These are phyloP conservation scores for Callopanchax toddi DNA, from an alignment of 2,113 vertebrate genomes.

Conservation along the genomic window DNA sequence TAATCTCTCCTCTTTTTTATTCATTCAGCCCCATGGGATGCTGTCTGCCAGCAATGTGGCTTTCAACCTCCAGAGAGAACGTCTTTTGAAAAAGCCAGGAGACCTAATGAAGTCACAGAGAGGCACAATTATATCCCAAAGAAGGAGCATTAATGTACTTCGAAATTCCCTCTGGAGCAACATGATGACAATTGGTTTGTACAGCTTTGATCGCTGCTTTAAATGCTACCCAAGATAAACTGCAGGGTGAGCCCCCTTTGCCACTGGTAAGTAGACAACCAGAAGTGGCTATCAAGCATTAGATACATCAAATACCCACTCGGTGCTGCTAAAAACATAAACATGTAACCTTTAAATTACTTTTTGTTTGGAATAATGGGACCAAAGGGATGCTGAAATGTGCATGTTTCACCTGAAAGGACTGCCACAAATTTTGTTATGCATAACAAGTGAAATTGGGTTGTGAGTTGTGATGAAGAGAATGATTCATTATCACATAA, in stretches of 20 bases:
- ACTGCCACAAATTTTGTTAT: slow-evolving; percentile 13
- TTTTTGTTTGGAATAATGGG: slow-evolving; percentile 42
- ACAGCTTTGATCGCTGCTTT: slow-evolving; percentile 85
- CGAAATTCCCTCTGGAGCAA: slow-evolving; percentile 80
- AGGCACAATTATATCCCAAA: slow-evolving; percentile 85
- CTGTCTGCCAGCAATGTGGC: slow-evolving; percentile 86
- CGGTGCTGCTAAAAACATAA: slow-evolving; percentile 36
- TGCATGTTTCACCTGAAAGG: slow-evolving; percentile 23
- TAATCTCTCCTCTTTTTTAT: slow-evolving; percentile 82
- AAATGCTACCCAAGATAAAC: slow-evolving; percentile 81
- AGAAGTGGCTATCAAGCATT: slow-evolving; percentile 64
- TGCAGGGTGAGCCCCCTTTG: slow-evolving; percentile 75
- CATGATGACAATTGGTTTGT: slow-evolving; percentile 86
- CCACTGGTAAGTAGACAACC: slow-evolving; percentile 73
- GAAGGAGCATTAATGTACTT: slow-evolving; percentile 83
- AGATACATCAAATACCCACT: slow-evolving; percentile 53
- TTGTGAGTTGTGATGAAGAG: slow-evolving; percentile 6
- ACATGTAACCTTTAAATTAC: slow-evolving; percentile 51
- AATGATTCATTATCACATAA: slow-evolving; percentile 23
- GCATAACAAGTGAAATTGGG: slow-evolving; percentile 25
- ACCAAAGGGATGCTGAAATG: slow-evolving; percentile 32
- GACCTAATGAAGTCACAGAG: slow-evolving; percentile 87
- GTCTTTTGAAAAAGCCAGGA: slow-evolving; percentile 83
- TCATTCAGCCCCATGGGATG: slow-evolving; percentile 86
- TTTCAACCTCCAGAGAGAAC: slow-evolving; percentile 83